Base-by-base conservation (phyloP, 2,888 invertebrate genomes). In the Eupelmus urozonus region DNA sequence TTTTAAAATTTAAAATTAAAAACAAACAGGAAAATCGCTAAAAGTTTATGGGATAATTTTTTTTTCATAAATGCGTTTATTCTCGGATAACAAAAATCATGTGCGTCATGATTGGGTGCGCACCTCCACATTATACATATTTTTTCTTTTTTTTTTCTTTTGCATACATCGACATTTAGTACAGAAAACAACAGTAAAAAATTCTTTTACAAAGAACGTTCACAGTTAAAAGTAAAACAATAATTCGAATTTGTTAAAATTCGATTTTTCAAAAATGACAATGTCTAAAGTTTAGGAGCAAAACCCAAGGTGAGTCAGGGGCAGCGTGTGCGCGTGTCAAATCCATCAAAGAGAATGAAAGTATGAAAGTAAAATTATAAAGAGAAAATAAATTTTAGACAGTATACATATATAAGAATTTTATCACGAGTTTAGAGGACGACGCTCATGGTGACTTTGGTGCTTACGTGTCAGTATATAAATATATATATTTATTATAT, bases 51-150 rank as follows among this genome's bases (percentile, higher is more conserved):
- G 34, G 34, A 45, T 16, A 7, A 2, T 16, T 45, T 45, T 45
- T 49, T 16, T 18, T 66, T 65, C 18, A 20, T 25, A 45, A n/a
- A 16, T 40, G 7, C 27, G 9, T 29, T 29, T 27, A n/a, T n/a
- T 11, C 25, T 11, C n/a, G 34, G n/a, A 16, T 23, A 53, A 20
- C 3, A 18, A 70, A 42, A 78, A 81, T 75, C 74, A 80, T 82
- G 80, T 81, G 80, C 79, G 80, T 67, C 79, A 81, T 80, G 83
- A 84, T 85, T 86, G 88, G 87, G 88, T 88, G 88, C 86, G 88
- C 88, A 88, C 88, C 88, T 87, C 82, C 45, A 13, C 84, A 84
- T 81, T 81, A 76, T 55, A 59, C 34, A 72, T 45, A 27, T 62
- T 13, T 51, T 57, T 76, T 57, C 34, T 49, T 16, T 55, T 59